Percentiles rank a stretch among this genome's conserved stretches.
Evolutionary conservation across 2,113 vertebrate species (phyloP).

Genomic region (Geococcyx californianus): DNA sequence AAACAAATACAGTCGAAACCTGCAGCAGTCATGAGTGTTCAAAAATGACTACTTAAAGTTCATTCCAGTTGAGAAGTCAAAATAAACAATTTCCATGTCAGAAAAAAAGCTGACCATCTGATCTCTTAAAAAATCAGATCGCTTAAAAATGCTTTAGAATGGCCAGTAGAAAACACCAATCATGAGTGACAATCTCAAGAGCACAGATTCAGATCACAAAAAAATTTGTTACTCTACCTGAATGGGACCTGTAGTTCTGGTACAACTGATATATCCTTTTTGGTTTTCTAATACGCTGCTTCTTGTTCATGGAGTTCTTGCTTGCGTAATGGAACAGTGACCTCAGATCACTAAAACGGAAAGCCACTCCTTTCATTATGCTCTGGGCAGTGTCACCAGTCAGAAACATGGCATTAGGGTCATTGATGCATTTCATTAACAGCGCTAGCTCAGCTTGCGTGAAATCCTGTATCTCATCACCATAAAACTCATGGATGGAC

Average conservation of each 20-base stretch:
- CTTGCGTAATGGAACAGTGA: constrained; percentile 82
- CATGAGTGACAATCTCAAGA: neutral
- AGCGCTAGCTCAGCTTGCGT: constrained; percentile 80
- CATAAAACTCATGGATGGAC: constrained; percentile 85
- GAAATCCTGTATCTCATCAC: constrained; percentile 85
- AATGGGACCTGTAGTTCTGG: constrained; percentile 86
- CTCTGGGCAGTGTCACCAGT: constrained; percentile 85
- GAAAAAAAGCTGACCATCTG: neutral
- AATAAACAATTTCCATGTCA: neutral
- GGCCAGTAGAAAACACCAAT: neutral
- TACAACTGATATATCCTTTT: constrained; percentile 80
- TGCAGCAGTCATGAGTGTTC: neutral
- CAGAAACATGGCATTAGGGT: constrained; percentile 85
- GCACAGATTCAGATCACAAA: neutral
- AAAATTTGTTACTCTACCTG: constrained; percentile 65
- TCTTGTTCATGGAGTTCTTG: constrained; percentile 63
- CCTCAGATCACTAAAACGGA: constrained; percentile 81
- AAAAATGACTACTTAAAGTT: neutral
- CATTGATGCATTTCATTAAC: constrained; percentile 80
- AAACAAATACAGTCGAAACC: neutral
- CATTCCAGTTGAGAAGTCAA: neutral
- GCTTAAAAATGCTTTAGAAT: neutral
- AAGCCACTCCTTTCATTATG: constrained; percentile 85
- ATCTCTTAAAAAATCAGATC: neutral
- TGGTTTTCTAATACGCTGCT: constrained; percentile 75